Percentiles rank a stretch among this genome's conserved stretches.
phyloP scores from a whole-genome alignment of 1,140 invertebrate species.

The Leptinotarsa texana region DNA sequence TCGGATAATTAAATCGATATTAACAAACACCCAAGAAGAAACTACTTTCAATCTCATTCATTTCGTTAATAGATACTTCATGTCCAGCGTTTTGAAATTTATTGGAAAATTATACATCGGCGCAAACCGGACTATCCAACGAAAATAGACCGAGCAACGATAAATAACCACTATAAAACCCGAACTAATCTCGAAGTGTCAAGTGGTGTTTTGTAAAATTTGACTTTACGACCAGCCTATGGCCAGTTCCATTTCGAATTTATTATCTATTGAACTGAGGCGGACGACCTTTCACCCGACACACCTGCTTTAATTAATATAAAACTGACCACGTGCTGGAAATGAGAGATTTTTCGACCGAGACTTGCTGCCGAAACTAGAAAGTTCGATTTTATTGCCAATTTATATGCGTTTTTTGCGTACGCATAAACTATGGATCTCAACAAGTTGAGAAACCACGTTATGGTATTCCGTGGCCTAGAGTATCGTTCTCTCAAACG shows the following conservation, averaged over 20 bases:
- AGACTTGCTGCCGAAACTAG: not conserved
- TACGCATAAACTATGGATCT: too few species aligned
- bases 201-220: slow-evolving; percentile 27
- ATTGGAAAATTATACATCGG: slow-evolving; percentile 13
- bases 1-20: slow-evolving; percentile 13
- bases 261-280: slow-evolving; percentile 22
- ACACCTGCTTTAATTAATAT: slow-evolving; percentile 30
- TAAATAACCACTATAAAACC: slow-evolving; percentile 25
- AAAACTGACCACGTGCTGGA: slow-evolving; percentile 28
- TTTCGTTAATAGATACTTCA: slow-evolving; percentile 27
- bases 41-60: slow-evolving; percentile 22
- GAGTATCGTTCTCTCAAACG: too few species aligned
- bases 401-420: slow-evolving; percentile 10
- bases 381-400: slow-evolving; percentile 24
- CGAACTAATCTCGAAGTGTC: slow-evolving; percentile 26
- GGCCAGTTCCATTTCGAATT: slow-evolving; percentile 21
- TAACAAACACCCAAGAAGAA: slow-evolving; percentile 20
- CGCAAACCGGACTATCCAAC: slow-evolving; percentile 1
- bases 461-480: too few species aligned
- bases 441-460: too few species aligned
- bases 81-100: slow-evolving; percentile 16
- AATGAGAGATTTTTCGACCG: slow-evolving; percentile 12
- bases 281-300: slow-evolving; percentile 24
- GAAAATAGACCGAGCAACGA: slow-evolving; percentile 21
- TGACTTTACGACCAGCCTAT: slow-evolving; percentile 25